These are phyloP conservation scores for Bergia sp. DNA, from an alignment of 92 coral and sea anemone species.

Conservation along the genomic window DNA sequence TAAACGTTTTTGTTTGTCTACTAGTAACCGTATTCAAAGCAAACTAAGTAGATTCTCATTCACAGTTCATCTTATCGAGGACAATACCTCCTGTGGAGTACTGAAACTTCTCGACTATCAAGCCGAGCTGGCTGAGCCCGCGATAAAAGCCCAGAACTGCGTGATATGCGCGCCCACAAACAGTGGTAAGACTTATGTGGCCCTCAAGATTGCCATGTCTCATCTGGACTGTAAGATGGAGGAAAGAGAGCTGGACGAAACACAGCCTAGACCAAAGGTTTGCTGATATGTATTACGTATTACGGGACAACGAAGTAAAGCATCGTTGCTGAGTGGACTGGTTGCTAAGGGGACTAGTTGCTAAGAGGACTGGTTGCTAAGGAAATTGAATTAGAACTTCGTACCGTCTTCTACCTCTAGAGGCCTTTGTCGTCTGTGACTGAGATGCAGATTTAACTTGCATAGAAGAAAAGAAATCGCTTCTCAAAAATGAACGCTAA, in stretches of 20 bases:
- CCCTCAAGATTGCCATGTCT: conserved; percentile 35
- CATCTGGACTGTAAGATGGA: conserved; percentile 15
- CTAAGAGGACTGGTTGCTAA: no score
- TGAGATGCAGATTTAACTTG: no score
- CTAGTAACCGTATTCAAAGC: no score
- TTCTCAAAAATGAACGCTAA: no score
- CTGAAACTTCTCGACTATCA: conserved; percentile 33
- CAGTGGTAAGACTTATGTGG: conserved; percentile 62
- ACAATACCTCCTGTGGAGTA: conserved; percentile 18
- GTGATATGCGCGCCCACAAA: conserved; percentile 62
- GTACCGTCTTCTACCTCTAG: no score
- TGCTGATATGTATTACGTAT: no score
- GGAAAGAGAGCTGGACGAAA: not conserved
- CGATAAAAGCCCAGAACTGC: conserved; percentile 41
- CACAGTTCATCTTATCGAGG: conserved; percentile 29
- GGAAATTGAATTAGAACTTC: no score
- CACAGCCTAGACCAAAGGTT: conserved; percentile 22
- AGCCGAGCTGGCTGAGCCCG: conserved; percentile 52
- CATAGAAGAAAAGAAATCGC: no score
- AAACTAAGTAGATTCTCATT: not conserved
- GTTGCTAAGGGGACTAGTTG: no score
- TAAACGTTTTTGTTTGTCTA: not conserved
- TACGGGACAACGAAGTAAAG: no score
- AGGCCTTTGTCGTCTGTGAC: no score
- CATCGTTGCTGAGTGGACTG: no score